Conservation (phyloP, 2,113 vertebrate species). For the Polypterus bichir region DNA sequence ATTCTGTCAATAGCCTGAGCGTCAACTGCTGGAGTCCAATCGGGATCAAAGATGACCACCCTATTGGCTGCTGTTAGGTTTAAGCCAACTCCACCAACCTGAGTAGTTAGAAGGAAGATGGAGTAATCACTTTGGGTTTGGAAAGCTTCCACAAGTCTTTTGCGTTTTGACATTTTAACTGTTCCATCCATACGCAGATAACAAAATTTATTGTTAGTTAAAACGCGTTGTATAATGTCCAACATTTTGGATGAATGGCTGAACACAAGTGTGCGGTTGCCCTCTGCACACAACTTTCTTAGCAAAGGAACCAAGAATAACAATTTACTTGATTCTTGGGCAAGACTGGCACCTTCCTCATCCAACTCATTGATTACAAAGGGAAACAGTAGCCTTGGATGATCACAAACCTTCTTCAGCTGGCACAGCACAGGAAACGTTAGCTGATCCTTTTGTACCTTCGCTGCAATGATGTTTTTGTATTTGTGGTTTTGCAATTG, state of each 20-base stretch:
- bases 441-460: constrained; percentile 53
- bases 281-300: constrained; percentile 46
- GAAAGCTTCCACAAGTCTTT: constrained; percentile 49
- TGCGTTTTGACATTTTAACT: constrained; percentile 38
- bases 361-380: constrained; percentile 43
- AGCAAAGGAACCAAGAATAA: constrained; percentile 50
- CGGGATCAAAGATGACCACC: constrained; percentile 66
- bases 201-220: constrained; percentile 35
- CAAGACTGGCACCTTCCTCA: constrained; percentile 33
- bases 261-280: constrained; percentile 57
- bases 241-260: constrained; percentile 60
- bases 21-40: constrained; percentile 66
- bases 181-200: constrained; percentile 50
- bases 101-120: constrained; percentile 58
- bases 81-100: constrained; percentile 58
- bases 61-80: constrained; percentile 59
- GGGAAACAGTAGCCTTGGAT: constrained; percentile 53
- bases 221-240: constrained; percentile 51
- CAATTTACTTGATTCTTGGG: constrained; percentile 60
- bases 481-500: constrained; percentile 61
- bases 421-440: constrained; percentile 48
- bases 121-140: constrained; percentile 39
- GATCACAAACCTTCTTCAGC: constrained; percentile 66
- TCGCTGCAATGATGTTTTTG: constrained; percentile 52
- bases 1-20: constrained; percentile 63